These are phyloP conservation scores for Lasioglossum villosulum DNA, from an alignment of 2,888 invertebrate genomes.

Conservation along the genomic window DNA sequence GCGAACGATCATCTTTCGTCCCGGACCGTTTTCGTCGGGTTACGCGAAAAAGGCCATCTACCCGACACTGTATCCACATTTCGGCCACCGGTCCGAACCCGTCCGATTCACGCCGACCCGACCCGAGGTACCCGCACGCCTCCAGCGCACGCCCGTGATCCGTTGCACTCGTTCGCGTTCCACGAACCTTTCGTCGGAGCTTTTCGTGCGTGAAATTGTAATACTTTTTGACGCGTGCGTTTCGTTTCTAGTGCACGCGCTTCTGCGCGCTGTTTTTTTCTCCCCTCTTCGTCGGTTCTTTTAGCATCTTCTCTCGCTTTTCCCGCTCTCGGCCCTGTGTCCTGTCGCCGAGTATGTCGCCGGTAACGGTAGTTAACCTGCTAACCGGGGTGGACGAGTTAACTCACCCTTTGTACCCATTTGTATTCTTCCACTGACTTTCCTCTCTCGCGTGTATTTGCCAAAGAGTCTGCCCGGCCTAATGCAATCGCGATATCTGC, in stretches of 20 bases:
- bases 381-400: conserved; percentile 19
- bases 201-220: conserved; percentile 70
- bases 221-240: conserved; percentile 62
- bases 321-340: conserved; percentile 8
- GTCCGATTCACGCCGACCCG: neutral
- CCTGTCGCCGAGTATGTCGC: conserved; percentile 16
- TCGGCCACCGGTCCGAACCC: neutral
- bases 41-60: neutral
- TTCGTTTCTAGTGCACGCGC: conserved; percentile 54
- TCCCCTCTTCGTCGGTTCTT: neutral
- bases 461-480: neutral
- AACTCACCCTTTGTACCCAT: neutral
- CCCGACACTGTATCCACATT: neutral
- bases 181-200: conserved; percentile 50
- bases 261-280: conserved; percentile 8
- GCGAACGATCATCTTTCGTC: neutral
- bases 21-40: neutral
- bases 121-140: neutral
- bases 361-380: conserved; percentile 59
- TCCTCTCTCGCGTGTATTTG: neutral
- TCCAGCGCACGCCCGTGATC: conserved; percentile 30
- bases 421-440: neutral
- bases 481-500: neutral
- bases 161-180: conserved; percentile 39
- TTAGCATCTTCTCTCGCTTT: neutral